Conservation (phyloP, 2,113 vertebrate genomes). For the Electrona antarctica region DNA sequence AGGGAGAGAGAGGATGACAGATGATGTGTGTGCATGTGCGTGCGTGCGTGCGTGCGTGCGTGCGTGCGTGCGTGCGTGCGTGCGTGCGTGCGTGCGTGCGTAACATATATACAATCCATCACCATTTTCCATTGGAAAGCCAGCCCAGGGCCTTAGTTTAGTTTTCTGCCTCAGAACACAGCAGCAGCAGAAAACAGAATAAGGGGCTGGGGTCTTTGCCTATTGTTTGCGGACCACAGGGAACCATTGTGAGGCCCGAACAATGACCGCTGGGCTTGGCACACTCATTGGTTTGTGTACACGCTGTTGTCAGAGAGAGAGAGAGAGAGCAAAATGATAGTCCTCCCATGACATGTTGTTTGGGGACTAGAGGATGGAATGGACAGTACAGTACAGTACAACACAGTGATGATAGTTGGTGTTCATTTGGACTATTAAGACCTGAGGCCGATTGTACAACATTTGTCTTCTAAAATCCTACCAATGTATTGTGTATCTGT, state of each 20-base stretch:
- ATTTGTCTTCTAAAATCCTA: too few relatives aligned
- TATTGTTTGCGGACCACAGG: slow-evolving; percentile 72
- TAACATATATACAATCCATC: slow-evolving; percentile 68
- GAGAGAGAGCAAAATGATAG: slow-evolving; percentile 28
- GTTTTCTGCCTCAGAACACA: slow-evolving; percentile 35
- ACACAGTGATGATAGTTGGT: background rate
- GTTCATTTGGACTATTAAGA: background rate
- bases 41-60: background rate
- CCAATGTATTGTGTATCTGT: too few relatives aligned
- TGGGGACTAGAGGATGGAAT: slow-evolving; percentile 44
- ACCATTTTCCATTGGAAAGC: slow-evolving; percentile 64
- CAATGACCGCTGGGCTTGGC: slow-evolving; percentile 72
- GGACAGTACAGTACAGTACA: slow-evolving; percentile 33
- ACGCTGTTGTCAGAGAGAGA: background rate
- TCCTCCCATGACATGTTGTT: slow-evolving; percentile 39
- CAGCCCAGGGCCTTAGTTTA: slow-evolving; percentile 19
- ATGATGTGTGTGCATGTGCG: slow-evolving; percentile 2
- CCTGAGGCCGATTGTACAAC: too few relatives aligned
- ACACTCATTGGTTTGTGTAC: slow-evolving; percentile 50
- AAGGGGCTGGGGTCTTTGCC: slow-evolving; percentile 53
- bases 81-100: slow-evolving; percentile 24
- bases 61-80: slow-evolving; percentile 9
- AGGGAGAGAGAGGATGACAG: background rate
- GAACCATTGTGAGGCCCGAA: slow-evolving; percentile 72
- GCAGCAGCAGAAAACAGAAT: slow-evolving; percentile 42